Conservation (phyloP, 1,140 invertebrate genomes). For the Calosoma granatense region DNA sequence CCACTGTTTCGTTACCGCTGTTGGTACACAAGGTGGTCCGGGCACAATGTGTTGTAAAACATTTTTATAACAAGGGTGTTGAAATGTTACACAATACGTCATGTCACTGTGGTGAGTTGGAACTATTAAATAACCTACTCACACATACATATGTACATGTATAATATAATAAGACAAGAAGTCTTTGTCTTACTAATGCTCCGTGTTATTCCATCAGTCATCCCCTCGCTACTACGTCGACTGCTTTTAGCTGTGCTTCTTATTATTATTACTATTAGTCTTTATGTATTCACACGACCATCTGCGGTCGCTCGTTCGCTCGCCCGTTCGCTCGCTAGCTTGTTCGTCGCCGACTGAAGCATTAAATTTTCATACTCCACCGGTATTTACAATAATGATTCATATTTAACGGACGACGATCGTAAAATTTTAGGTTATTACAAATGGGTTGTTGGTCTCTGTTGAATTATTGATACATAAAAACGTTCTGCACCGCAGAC, state of each 20-base stretch:
- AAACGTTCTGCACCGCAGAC: too few relatives aligned
- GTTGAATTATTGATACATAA: slow-evolving; percentile 7
- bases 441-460: neutral
- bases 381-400: slow-evolving; percentile 8
- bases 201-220: too few relatives aligned
- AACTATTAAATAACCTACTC: too few relatives aligned
- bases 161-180: too few relatives aligned
- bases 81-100: neutral
- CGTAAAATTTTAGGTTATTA: slow-evolving; percentile 9
- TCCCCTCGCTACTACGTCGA: too few relatives aligned
- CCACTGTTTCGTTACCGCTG: neutral
- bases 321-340: neutral
- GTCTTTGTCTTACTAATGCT: too few relatives aligned
- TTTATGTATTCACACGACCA: neutral
- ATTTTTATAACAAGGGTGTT: neutral
- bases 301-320: neutral
- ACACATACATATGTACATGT: too few relatives aligned
- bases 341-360: neutral
- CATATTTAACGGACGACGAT: slow-evolving; percentile 6
- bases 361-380: slow-evolving; percentile 2
- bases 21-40: neutral
- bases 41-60: neutral
- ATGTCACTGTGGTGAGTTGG: too few relatives aligned
- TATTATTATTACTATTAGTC: neutral
- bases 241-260: neutral